These are phyloP conservation scores for Melinaea marsaeus DNA, from an alignment of 2,888 invertebrate species.

Conservation along the genomic window DNA sequence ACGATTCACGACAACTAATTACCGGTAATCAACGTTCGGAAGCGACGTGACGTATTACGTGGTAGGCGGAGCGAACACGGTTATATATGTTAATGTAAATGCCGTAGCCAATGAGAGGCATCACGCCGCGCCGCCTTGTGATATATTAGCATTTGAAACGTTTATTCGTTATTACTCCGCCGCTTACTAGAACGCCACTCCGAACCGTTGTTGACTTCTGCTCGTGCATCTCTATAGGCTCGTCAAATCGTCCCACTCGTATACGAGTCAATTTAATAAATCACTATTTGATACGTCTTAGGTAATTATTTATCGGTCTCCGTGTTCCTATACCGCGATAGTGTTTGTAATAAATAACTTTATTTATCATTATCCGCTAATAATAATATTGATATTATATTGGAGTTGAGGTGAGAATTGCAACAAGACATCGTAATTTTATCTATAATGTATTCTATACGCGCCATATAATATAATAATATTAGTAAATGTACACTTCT, in stretches of 20 bases:
- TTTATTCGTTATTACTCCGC: conserved; percentile 55
- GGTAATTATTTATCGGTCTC: conserved; percentile 42
- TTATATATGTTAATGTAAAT: conserved; percentile 73
- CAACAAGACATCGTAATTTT: conserved; percentile 46
- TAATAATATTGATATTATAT: conserved; percentile 48
- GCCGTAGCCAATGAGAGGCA: conserved; percentile 69
- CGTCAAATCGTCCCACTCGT: conserved; percentile 54
- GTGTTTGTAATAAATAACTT: conserved; percentile 54
- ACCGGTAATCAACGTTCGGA: conserved; percentile 66
- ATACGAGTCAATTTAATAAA: conserved; percentile 57
- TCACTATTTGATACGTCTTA: conserved; percentile 50
- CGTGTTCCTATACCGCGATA: conserved; percentile 40
- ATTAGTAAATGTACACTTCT: too few species aligned
- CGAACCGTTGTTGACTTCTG: conserved; percentile 48
- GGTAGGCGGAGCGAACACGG: conserved; percentile 64
- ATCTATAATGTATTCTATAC: conserved; percentile 35
- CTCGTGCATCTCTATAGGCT: conserved; percentile 58
- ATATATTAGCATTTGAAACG: conserved; percentile 77
- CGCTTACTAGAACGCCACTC: conserved; percentile 35
- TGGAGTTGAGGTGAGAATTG: conserved; percentile 47
- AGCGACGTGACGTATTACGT: conserved; percentile 59
- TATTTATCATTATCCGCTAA: conserved; percentile 46
- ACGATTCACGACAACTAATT: conserved; percentile 69
- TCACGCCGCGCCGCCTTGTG: conserved; percentile 68
- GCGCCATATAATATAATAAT: conserved; percentile 1